Percentiles rank a stretch among this genome's conserved stretches.
Conservation (phyloP, 2,888 invertebrate genomes). For the Palloptera scutellata region DNA sequence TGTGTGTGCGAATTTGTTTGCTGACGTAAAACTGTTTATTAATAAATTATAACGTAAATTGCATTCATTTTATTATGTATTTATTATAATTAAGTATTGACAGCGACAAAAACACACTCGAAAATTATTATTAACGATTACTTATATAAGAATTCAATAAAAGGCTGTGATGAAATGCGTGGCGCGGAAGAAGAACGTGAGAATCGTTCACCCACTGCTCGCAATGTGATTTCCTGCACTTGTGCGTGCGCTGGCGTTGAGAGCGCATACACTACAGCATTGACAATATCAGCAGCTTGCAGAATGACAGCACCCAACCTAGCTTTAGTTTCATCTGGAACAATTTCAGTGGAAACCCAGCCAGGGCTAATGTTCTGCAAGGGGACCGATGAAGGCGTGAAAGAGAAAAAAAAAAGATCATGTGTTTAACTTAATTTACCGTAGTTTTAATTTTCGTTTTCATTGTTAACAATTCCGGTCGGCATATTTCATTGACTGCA, state of each 20-base stretch:
- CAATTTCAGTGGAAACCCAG: constrained; percentile 59
- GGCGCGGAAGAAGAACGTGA: constrained; percentile 12
- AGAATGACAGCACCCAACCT: constrained; percentile 49
- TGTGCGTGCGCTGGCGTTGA: constrained; percentile 54
- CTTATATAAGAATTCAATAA: too few relatives aligned
- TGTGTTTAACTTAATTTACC: constrained; percentile 44
- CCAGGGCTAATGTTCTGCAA: constrained; percentile 58
- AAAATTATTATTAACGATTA: too few relatives aligned
- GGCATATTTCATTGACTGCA: constrained; percentile 57
- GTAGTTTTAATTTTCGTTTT: constrained; percentile 59
- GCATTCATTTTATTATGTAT: too few relatives aligned
- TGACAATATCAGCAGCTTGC: constrained; percentile 55
- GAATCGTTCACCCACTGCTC: constrained; percentile 57
- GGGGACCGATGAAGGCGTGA: too few relatives aligned
- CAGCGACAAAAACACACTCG: too few relatives aligned
- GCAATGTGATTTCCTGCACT: constrained; percentile 56
- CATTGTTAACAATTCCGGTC: constrained; percentile 56
- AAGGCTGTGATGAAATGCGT: too few relatives aligned
- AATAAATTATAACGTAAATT: too few relatives aligned
- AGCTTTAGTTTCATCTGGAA: constrained; percentile 49
- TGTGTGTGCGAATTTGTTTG: too few relatives aligned
- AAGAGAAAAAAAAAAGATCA: not conserved
- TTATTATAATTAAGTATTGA: too few relatives aligned
- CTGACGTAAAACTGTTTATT: too few relatives aligned
- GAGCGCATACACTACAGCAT: constrained; percentile 55